Conservation (phyloP, 2,797 vertebrate genomes). For the Xerus rutilus region DNA sequence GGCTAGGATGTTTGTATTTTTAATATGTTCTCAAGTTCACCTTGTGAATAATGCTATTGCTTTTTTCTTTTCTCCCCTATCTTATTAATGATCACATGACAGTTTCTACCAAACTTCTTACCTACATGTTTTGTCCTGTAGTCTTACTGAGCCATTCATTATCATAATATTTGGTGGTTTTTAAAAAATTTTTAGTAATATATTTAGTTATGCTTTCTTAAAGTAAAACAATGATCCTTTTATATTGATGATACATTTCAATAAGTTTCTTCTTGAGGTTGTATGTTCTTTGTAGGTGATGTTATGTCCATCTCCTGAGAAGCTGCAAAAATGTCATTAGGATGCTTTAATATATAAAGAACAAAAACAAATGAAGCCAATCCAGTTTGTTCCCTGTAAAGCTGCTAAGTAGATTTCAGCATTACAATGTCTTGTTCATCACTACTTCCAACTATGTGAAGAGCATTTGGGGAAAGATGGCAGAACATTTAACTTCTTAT, state of each 20-base stretch:
- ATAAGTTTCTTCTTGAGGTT: constrained; percentile 19
- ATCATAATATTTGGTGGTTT: background rate
- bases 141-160: background rate
- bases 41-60: background rate
- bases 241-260: background rate
- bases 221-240: constrained; percentile 7
- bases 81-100: background rate
- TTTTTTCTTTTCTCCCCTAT: background rate
- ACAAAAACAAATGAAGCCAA: constrained; percentile 13
- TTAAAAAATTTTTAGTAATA: background rate
- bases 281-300: background rate
- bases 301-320: background rate
- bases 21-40: constrained; percentile 35
- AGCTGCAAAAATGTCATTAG: background rate
- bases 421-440: background rate
- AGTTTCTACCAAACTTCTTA: background rate
- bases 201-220: background rate
- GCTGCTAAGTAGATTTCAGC: background rate
- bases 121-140: background rate
- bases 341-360: background rate
- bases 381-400: background rate
- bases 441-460: background rate
- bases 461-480: constrained; percentile 3
- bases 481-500: background rate
- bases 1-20: constrained; percentile 7